phyloP scores from a whole-genome alignment of 2,797 vertebrate genomes.

The Rhabdomys pumilio region DNA sequence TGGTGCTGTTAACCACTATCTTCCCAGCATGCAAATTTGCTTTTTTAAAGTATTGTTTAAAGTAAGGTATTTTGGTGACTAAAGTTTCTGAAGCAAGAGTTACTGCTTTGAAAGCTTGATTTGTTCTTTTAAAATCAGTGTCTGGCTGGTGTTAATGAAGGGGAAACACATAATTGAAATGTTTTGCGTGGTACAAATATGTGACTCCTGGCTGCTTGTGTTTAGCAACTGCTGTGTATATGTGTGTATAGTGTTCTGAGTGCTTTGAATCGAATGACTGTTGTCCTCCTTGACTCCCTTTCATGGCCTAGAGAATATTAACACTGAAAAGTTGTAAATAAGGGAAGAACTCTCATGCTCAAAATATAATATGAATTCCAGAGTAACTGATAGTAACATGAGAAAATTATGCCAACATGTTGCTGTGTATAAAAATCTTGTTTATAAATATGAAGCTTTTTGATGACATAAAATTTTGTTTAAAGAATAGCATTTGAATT shows the following conservation, averaged over 20 bases:
- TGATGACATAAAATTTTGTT: conserved; percentile 58
- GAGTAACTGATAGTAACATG: conserved; percentile 60
- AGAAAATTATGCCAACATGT: conserved; percentile 46
- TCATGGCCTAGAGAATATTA: conserved; percentile 40
- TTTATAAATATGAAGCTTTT: conserved; percentile 71
- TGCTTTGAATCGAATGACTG: background rate
- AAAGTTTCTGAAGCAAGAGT: conserved; percentile 57
- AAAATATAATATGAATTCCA: conserved; percentile 56
- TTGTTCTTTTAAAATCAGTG: conserved; percentile 57
- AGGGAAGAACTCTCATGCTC: conserved; percentile 59
- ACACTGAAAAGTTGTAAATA: conserved; percentile 54
- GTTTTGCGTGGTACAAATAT: background rate
- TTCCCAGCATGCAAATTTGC: too few relatives aligned
- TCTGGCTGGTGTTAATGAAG: conserved; percentile 27
- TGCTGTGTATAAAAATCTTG: conserved; percentile 64
- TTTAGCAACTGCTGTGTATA: background rate
- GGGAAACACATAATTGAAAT: background rate
- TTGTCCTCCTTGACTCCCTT: conserved; percentile 46
- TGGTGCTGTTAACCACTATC: too few relatives aligned
- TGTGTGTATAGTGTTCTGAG: background rate
- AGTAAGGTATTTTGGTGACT: conserved; percentile 34
- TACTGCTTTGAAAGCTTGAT: conserved; percentile 47
- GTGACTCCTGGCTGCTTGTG: background rate
- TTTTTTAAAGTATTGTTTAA: conserved; percentile 50
- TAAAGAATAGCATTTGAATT: conserved; percentile 58